These are phyloP conservation scores for Cosmia trapezina DNA, from an alignment of 2,888 invertebrate species.

Conservation along the genomic window DNA sequence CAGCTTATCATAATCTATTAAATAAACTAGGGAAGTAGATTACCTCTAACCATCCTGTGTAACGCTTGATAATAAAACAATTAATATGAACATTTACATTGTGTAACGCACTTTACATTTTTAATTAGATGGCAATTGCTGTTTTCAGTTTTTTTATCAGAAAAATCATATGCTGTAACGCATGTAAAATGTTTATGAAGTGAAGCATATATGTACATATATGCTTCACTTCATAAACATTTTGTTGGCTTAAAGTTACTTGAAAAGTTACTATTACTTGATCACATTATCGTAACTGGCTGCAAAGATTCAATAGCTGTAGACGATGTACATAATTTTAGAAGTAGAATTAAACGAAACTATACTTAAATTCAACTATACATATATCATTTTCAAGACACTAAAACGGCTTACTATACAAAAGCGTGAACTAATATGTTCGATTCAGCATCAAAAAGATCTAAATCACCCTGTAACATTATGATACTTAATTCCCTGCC, in stretches of 20 bases:
- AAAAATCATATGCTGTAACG: constrained; percentile 4
- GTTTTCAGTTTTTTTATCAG: constrained; percentile 6
- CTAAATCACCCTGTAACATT: neutral
- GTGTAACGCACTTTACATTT: constrained; percentile 50
- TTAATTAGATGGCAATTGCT: constrained; percentile 26
- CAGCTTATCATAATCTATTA: constrained; percentile 58
- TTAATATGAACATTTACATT: constrained; percentile 81
- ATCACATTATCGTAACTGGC: neutral
- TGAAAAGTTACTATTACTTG: too few relatives aligned
- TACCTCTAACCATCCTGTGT: constrained; percentile 73
- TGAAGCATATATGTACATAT: neutral
- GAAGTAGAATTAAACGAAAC: neutral
- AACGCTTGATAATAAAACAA: constrained; percentile 77
- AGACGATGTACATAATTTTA: too few relatives aligned
- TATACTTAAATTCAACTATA: neutral
- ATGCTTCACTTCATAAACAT: too few relatives aligned
- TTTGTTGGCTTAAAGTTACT: too few relatives aligned
- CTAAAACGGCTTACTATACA: neutral
- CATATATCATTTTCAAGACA: neutral
- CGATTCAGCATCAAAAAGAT: constrained; percentile 5
- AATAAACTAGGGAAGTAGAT: constrained; percentile 67
- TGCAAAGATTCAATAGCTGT: neutral
- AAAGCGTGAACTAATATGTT: constrained; percentile 2
- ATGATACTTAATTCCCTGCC: constrained; percentile 13
- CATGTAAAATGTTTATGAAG: too few relatives aligned